Base-by-base conservation (phyloP, 2,113 vertebrate genomes). In the Nestor notabilis region DNA sequence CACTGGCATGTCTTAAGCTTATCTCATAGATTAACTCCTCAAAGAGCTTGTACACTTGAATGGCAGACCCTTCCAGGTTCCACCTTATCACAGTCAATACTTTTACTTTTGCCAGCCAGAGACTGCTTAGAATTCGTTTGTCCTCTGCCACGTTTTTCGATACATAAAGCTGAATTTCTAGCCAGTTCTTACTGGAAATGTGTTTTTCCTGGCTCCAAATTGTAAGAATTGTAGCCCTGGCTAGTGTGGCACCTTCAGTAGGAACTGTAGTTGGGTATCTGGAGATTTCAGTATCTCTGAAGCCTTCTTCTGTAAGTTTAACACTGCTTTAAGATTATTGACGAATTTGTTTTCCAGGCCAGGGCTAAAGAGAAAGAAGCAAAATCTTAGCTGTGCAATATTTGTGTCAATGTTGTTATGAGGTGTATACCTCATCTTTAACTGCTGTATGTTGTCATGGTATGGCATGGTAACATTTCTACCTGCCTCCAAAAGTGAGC, bases 21-120 rank as follows among this genome's bases (percentile, higher is more conserved):
- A 78, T 91, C 83, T 96, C 63, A 13, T 65, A 96, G 93, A 96
- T 95, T 88, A 96, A 95, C 83, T 95, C 84, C 90, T 97, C 94
- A 95, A 95, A 96, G 89, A 49, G 11, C 90, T 79, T 83, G 66
- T 65, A 79, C 52, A 53, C 72, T 74, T 95, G 89, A 96, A 66
- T 86, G 85, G 79, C 87, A 95, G 89, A 83, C 71, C 74, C 83
- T 95, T 90, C 80, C 87, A 93, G 50, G n/a, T 93, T 92, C 87
- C 44, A 80, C 75, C 94, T 83, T 85, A 90, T 93, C 91, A 91
- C 6, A 93, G 83, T 68, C 87, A 93, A 56, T 4, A 2, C 70
- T 91, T 82, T 87, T 77, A 78, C 41, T 97, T 87, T 90, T 2
- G 1, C 56, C 1, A 19, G 83, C 37, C 46, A 78, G 58, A 81